A percentile compares a stretch with the other conserved stretches of the same genome.
Conservation (phyloP, 2,797 vertebrate species). For the Cuculus canorus region DNA sequence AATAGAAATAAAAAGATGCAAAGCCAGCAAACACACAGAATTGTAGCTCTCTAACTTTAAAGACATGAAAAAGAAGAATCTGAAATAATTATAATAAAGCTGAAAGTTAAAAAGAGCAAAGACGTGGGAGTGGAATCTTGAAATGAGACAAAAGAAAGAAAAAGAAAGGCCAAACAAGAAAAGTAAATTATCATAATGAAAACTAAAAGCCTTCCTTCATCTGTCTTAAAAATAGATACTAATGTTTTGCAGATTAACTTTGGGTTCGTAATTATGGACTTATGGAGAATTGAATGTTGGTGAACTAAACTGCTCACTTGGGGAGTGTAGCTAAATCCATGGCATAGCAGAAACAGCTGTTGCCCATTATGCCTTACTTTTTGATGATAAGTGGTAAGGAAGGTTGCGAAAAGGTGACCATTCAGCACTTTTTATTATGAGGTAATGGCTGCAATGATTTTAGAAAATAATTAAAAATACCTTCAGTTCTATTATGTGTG, state of each 20-base stretch:
- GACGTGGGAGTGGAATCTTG: background rate
- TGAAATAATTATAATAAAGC: slow-evolving; percentile 9
- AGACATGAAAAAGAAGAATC: background rate
- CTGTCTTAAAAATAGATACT: slow-evolving; percentile 43
- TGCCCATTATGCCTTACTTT: slow-evolving; percentile 55
- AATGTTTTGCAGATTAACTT: slow-evolving; percentile 44
- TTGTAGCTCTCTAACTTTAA: background rate
- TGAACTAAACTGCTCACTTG: slow-evolving; percentile 44
- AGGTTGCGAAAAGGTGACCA: slow-evolving; percentile 55
- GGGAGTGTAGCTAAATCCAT: slow-evolving; percentile 2
- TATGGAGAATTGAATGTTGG: slow-evolving; percentile 12
- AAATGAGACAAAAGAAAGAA: slow-evolving; percentile 27
- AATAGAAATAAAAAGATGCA: background rate
- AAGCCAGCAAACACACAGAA: background rate
- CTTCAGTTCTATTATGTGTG: slow-evolving; percentile 19
- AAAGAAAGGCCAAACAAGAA: slow-evolving; percentile 37
- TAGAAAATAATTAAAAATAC: slow-evolving; percentile 42
- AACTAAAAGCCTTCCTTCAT: slow-evolving; percentile 35
- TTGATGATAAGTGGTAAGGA: slow-evolving; percentile 55
- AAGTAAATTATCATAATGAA: slow-evolving; percentile 48
- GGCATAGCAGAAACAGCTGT: slow-evolving; percentile 51
- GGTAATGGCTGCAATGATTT: slow-evolving; percentile 17
- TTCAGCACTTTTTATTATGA: slow-evolving; percentile 52
- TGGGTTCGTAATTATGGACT: background rate
- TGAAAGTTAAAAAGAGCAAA: slow-evolving; percentile 36